Evolutionary conservation across 2,888 invertebrate genomes (phyloP).

Genomic region (Hypselothyrea guttata): DNA sequence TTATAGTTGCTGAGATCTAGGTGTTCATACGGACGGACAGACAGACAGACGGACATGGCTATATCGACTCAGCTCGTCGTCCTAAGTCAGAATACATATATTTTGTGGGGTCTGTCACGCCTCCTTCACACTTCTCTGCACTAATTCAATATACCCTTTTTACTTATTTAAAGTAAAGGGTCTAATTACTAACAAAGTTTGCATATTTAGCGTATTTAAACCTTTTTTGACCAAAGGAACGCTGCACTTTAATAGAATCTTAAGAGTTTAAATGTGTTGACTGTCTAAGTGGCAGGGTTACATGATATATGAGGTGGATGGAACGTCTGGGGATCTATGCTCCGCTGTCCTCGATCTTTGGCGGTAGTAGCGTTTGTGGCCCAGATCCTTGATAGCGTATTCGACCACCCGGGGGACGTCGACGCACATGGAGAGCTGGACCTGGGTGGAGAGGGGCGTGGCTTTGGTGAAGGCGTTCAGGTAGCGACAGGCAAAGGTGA

Average conservation of each 20-base stretch:
- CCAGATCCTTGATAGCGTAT: constrained; percentile 97
- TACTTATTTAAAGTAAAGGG: too few species aligned
- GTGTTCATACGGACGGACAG: too few species aligned
- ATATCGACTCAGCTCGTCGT: too few species aligned
- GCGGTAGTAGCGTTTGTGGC: constrained; percentile 98
- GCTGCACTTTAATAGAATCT: constrained; percentile 35
- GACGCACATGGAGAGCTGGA: constrained; percentile 95
- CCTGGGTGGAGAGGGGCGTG: constrained; percentile 93
- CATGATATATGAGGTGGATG: constrained; percentile 16
- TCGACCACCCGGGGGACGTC: constrained; percentile 98
- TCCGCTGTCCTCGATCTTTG: constrained; percentile 99
- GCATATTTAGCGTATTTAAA: too few species aligned
- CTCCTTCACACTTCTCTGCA: too few species aligned
- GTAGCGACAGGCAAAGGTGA: constrained; percentile 98
- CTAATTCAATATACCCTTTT: too few species aligned
- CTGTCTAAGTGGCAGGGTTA: constrained; percentile 23
- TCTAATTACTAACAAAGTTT: too few species aligned
- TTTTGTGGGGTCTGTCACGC: too few species aligned
- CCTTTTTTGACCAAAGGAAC: constrained; percentile 51
- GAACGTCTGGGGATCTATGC: constrained; percentile 82
- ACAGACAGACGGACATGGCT: too few species aligned
- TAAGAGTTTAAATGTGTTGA: constrained; percentile 45
- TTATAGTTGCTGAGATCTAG: too few species aligned
- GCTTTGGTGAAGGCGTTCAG: constrained; percentile 99
- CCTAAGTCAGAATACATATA: too few species aligned